phyloP scores from a whole-genome alignment of 1,140 invertebrate species.

The Cardiocondyla obscurior region DNA sequence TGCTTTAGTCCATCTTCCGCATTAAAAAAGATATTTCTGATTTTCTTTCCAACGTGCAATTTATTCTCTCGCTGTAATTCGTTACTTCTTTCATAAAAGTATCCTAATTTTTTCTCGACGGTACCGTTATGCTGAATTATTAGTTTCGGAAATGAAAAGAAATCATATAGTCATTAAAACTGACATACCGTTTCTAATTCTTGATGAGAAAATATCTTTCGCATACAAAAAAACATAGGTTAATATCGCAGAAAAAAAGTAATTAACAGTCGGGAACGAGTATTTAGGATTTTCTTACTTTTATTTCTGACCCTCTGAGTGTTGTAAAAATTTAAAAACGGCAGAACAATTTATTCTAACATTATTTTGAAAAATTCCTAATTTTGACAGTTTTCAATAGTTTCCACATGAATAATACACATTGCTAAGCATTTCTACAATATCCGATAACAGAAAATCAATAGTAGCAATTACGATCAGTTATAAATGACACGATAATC shows the following conservation, averaged over 20 bases:
- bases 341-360: no score
- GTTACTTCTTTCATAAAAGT: slow-evolving; percentile 8
- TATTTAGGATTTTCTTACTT: slow-evolving; percentile 18
- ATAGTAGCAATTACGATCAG: slow-evolving; percentile 10
- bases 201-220: slow-evolving; percentile 13
- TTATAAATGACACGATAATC: slow-evolving; percentile 24
- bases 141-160: slow-evolving; percentile 6
- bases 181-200: slow-evolving; percentile 18
- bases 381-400: not conserved
- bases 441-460: slow-evolving; percentile 9
- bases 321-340: not conserved
- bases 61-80: not conserved
- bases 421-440: not conserved
- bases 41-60: not conserved
- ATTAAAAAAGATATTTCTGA: slow-evolving; percentile 23
- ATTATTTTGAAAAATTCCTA: not conserved
- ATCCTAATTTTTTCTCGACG: slow-evolving; percentile 3
- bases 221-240: not conserved
- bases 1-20: not conserved
- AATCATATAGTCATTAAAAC: not conserved
- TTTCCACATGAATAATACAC: no score
- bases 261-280: not conserved
- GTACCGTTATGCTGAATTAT: slow-evolving; percentile 46
- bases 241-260: slow-evolving; percentile 3
- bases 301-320: not conserved